A percentile compares a stretch with the other conserved stretches of the same genome.
phyloP scores from a whole-genome alignment of 2,888 invertebrate genomes.

The Sthenelais limicola region DNA sequence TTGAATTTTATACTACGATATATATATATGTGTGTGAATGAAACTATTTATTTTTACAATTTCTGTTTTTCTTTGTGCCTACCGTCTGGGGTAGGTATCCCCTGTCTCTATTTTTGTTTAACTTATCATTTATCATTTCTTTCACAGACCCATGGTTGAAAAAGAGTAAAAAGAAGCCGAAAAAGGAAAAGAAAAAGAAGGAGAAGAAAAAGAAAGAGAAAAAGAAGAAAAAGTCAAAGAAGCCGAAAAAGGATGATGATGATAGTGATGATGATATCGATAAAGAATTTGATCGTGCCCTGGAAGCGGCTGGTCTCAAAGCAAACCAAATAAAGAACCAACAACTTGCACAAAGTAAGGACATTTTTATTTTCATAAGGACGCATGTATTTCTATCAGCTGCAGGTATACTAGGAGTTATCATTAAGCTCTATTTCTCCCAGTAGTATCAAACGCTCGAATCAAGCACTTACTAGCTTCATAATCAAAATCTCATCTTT shows the following conservation, averaged over 20 bases:
- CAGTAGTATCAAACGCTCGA: no score
- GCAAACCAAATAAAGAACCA: no score
- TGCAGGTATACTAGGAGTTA: no score
- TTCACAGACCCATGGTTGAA: slow-evolving; percentile 83
- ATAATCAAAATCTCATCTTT: no score
- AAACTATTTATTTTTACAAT: not conserved
- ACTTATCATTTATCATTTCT: slow-evolving; percentile 21
- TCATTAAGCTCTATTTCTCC: no score
- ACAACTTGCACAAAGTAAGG: no score
- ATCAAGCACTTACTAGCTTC: no score
- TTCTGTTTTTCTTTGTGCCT: not conserved
- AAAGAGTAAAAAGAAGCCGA: slow-evolving; percentile 64
- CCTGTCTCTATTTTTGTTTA: not conserved
- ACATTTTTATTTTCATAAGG: no score
- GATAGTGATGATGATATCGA: slow-evolving; percentile 51
- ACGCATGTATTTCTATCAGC: no score
- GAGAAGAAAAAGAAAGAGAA: slow-evolving; percentile 75
- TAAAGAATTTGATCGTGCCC: slow-evolving; percentile 61
- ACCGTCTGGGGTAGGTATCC: no score
- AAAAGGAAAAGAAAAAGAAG: slow-evolving; percentile 75
- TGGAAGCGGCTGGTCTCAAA: slow-evolving; percentile 59
- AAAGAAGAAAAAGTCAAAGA: slow-evolving; percentile 62
- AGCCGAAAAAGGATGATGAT: slow-evolving; percentile 72
- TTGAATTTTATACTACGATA: no score
- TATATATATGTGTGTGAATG: not conserved